Percentiles rank a stretch among this genome's conserved stretches.
These are phyloP conservation scores for Metalampra italica DNA, from an alignment of 2,888 invertebrate genomes.

Conservation along the genomic window DNA sequence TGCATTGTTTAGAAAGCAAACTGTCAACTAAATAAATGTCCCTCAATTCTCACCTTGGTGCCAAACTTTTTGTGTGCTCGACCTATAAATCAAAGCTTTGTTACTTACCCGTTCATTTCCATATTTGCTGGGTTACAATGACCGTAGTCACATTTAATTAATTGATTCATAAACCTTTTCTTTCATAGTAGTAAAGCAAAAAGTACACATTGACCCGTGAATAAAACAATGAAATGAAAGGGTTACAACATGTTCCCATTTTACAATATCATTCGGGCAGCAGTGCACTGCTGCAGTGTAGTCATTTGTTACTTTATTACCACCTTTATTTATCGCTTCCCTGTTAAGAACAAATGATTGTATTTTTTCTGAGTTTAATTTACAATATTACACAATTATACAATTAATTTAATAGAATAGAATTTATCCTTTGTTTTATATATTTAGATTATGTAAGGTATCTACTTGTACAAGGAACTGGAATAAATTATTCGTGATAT, in stretches of 20 bases:
- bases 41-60: constrained; percentile 63
- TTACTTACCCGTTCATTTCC: constrained; percentile 62
- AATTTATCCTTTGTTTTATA: no score
- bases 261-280: constrained; percentile 31
- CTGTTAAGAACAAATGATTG: constrained; percentile 24
- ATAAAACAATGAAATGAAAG: constrained; percentile 75
- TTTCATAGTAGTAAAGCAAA: constrained; percentile 61
- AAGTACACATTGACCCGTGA: constrained; percentile 69
- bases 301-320: constrained; percentile 64
- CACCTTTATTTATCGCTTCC: constrained; percentile 53
- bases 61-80: constrained; percentile 40
- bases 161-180: constrained; percentile 76
- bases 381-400: no score
- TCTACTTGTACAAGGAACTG: no score
- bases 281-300: constrained; percentile 47
- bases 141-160: constrained; percentile 76
- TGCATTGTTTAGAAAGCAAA: constrained; percentile 37
- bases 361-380: constrained; percentile 24
- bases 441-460: no score
- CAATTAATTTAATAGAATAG: no score
- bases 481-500: no score
- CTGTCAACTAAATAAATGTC: constrained; percentile 34
- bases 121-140: constrained; percentile 74
- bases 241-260: constrained; percentile 71
- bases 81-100: constrained; percentile 72